Conservation (phyloP, 2,888 invertebrate species). For the Eristalis arbustorum region DNA sequence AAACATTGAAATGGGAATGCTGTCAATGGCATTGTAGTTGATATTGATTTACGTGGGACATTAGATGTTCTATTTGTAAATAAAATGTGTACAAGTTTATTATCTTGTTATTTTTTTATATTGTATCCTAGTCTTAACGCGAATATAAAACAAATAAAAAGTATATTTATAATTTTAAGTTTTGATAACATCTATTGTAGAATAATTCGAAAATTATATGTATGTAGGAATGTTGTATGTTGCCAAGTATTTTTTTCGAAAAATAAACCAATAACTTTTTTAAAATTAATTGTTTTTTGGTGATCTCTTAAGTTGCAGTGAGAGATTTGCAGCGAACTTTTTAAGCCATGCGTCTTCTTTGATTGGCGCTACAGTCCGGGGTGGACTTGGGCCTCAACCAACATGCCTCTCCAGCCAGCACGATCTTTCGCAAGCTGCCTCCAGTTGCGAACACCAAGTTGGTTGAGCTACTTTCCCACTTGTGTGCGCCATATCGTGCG, state of each 20-base stretch:
- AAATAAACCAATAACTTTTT: slow-evolving; percentile 12
- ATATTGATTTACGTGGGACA: slow-evolving; percentile 21
- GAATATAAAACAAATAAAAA: slow-evolving; percentile 27
- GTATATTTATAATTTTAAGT: slow-evolving; percentile 45
- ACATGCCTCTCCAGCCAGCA: too few relatives aligned
- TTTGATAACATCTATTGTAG: slow-evolving; percentile 35
- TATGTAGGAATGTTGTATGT: slow-evolving; percentile 26
- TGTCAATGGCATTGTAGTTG: slow-evolving; percentile 20
- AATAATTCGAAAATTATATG: slow-evolving; percentile 1
- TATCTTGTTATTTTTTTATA: slow-evolving; percentile 33
- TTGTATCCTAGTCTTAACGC: slow-evolving; percentile 64
- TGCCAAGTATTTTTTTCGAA: slow-evolving; percentile 38
- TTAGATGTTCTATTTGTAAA: slow-evolving; percentile 32
- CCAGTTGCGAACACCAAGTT: too few relatives aligned
- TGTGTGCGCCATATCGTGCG: too few relatives aligned
- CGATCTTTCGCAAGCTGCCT: too few relatives aligned
- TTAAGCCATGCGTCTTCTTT: too few relatives aligned
- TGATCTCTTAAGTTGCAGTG: neutral
- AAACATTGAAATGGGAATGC: neutral
- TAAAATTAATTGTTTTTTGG: neutral
- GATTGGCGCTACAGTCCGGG: too few relatives aligned
- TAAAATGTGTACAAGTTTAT: slow-evolving; percentile 38
- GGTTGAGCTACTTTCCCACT: too few relatives aligned
- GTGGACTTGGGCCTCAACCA: too few relatives aligned
- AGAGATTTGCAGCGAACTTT: too few relatives aligned